A percentile compares a stretch with the other conserved stretches of the same genome.
phyloP scores from a whole-genome alignment of 2,797 vertebrate genomes.

The Sebastes goodei region DNA sequence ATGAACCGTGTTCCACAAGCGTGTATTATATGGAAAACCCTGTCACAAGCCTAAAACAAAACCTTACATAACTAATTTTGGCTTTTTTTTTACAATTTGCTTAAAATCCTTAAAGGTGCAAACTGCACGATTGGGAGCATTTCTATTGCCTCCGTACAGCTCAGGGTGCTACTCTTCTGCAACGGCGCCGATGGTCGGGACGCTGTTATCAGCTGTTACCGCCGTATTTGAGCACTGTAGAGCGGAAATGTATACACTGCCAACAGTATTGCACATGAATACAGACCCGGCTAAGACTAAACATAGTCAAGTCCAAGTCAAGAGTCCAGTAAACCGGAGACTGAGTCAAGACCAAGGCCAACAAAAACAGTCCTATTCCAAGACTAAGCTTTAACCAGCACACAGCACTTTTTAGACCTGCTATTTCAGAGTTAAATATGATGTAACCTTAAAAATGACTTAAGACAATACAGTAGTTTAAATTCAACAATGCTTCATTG shows the following conservation, averaged over 20 bases:
- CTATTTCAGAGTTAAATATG: neutral
- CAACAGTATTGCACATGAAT: neutral
- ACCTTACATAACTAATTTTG: neutral
- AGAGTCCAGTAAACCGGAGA: neutral
- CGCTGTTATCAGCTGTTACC: no score
- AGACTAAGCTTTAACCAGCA: neutral
- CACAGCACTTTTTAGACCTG: neutral
- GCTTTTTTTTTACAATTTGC: neutral
- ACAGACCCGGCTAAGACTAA: neutral
- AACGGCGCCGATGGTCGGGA: no score
- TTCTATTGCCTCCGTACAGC: no score
- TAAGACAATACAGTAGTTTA: neutral
- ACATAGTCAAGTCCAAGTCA: neutral
- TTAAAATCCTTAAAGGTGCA: neutral
- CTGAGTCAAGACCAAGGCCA: neutral
- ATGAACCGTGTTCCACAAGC: neutral
- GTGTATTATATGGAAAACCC: accelerated
- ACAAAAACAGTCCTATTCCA: neutral
- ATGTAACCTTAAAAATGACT: neutral
- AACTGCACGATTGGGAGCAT: no score
- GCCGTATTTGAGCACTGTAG: accelerated
- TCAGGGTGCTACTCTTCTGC: no score
- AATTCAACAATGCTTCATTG: neutral
- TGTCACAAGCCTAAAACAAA: neutral
- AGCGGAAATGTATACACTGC: neutral